A percentile compares a stretch with the other conserved stretches of the same genome.
Evolutionary conservation across 2,888 invertebrate genomes (phyloP).

Genomic region (Drosophila anomelani): DNA sequence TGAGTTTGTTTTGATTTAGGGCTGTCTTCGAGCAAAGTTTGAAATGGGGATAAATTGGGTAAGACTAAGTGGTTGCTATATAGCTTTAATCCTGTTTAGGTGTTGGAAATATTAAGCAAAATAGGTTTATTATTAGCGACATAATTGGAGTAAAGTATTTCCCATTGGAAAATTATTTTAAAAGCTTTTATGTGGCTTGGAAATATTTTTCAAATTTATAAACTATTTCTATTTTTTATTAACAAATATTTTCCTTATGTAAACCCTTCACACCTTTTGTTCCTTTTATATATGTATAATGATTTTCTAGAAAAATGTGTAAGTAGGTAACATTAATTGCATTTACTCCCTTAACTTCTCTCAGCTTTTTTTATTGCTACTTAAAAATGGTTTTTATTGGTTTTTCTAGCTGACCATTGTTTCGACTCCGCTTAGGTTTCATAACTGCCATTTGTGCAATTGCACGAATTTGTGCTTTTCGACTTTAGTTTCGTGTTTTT

Average conservation of each 20-base stretch:
- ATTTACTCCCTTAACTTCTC: conserved; percentile 47
- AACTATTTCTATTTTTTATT: too few relatives aligned
- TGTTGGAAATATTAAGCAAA: background rate
- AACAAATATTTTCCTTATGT: background rate
- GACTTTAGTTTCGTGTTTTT: conserved; percentile 24
- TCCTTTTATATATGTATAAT: background rate
- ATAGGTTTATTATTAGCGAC: background rate
- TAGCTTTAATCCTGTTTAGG: conserved; percentile 2
- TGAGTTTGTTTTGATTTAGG: conserved; percentile 47
- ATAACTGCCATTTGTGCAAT: conserved; percentile 64
- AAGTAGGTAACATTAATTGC: conserved; percentile 38
- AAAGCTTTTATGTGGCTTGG: background rate
- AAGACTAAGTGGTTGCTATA: conserved; percentile 2
- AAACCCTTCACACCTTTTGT: background rate
- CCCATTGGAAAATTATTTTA: background rate
- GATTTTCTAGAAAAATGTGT: background rate
- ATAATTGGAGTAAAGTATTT: background rate
- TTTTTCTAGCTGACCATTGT: conserved; percentile 42
- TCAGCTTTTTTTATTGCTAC: conserved; percentile 57
- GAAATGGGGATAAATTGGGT: conserved; percentile 7
- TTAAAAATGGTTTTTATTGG: conserved; percentile 57
- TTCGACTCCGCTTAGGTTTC: conserved; percentile 36
- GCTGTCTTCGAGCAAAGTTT: conserved; percentile 12
- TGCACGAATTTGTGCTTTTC: conserved; percentile 59
- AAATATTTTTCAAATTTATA: too few relatives aligned